Base-by-base conservation (phyloP, 2,888 invertebrate species). In the Orchesella flavescens region DNA sequence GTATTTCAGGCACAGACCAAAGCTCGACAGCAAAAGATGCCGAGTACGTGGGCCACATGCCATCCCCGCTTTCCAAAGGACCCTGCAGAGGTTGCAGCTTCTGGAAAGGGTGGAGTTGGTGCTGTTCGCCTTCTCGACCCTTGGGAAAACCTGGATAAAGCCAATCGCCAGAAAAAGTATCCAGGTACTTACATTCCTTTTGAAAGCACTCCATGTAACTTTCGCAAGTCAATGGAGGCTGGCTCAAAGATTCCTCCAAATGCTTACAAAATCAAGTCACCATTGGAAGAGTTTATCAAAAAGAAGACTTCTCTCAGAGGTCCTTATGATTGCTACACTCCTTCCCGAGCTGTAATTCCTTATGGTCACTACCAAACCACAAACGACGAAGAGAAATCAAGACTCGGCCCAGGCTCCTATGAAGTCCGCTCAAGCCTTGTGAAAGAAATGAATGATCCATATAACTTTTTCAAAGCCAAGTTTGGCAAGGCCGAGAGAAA, bases 341-440 rank as follows among this genome's bases (percentile, higher is more conserved):
- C 79, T 0, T 53, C 68, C 17, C 49, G 79, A 23, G 57, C 71
- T 12, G 53, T 79, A 0, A 74, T 81, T 43, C 81, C 81, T 10
- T 81, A 81, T 53, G 81, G 81, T 9, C 74, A 81, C 53, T 53
- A 81, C 17, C 57, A 74, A 53, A n/a, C 69, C 2, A 19, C 59
- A 34, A 55, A 73, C 9, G 63, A 68, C n/a, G 63, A 79, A 10
- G 72, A 71, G 23, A 24, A 65, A 12, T n/a, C 24, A 19, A 19
- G 81, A 1, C 57, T 84, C 9, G 84, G 84, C 21, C 84, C 84
- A 2, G 84, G 84, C 0, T 57, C 81, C 1, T 84, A 84, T 46
- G 80, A 84, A 53, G 17, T 81, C 34, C 15, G 81, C 9, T 53
- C 71, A 10, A 68, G 75, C 53, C 12, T 77, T 0, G 61, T 77